These are phyloP conservation scores for Drosophila vallismaia DNA, from an alignment of 2,888 invertebrate genomes.

Conservation along the genomic window DNA sequence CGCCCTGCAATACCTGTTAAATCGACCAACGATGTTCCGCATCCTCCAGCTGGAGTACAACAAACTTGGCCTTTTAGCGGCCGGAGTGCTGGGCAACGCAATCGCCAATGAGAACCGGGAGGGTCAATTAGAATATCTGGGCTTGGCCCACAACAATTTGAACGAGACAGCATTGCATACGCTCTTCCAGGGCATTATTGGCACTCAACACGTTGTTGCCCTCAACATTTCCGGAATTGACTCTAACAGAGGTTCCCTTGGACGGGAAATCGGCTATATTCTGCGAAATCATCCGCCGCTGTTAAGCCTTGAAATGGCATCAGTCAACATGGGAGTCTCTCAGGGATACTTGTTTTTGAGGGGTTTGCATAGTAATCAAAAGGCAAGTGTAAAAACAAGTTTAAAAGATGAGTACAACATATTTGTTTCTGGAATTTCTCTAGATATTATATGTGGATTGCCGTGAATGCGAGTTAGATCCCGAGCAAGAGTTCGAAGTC, in stretches of 20 bases:
- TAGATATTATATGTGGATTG: slow-evolving; percentile 57
- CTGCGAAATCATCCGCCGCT: slow-evolving; percentile 59
- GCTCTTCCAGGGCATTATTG: slow-evolving; percentile 47
- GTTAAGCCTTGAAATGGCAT: slow-evolving; percentile 62
- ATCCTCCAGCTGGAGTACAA: slow-evolving; percentile 74
- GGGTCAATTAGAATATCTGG: slow-evolving; percentile 63
- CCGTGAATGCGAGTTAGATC: slow-evolving; percentile 64
- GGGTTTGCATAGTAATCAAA: slow-evolving; percentile 45
- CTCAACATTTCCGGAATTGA: slow-evolving; percentile 65
- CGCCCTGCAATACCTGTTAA: slow-evolving; percentile 60
- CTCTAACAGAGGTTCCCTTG: slow-evolving; percentile 8
- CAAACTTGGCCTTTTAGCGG: slow-evolving; percentile 35
- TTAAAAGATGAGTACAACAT: too few species aligned
- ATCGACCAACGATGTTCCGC: slow-evolving; percentile 47
- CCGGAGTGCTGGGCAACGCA: slow-evolving; percentile 46
- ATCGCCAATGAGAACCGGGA: slow-evolving; percentile 32
- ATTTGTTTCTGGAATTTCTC: too few species aligned
- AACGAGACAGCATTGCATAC: slow-evolving; percentile 44
- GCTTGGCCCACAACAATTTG: slow-evolving; percentile 72
- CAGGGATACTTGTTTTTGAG: slow-evolving; percentile 52
- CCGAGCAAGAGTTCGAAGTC: slow-evolving; percentile 69
- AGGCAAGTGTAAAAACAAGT: slow-evolving; percentile 43
- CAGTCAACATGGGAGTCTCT: slow-evolving; percentile 44
- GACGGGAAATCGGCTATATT: slow-evolving; percentile 48
- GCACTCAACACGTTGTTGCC: slow-evolving; percentile 53